Percentiles rank a stretch among this genome's conserved stretches.
Conservation (phyloP, 2,888 invertebrate species). For the Volucella inflata region DNA sequence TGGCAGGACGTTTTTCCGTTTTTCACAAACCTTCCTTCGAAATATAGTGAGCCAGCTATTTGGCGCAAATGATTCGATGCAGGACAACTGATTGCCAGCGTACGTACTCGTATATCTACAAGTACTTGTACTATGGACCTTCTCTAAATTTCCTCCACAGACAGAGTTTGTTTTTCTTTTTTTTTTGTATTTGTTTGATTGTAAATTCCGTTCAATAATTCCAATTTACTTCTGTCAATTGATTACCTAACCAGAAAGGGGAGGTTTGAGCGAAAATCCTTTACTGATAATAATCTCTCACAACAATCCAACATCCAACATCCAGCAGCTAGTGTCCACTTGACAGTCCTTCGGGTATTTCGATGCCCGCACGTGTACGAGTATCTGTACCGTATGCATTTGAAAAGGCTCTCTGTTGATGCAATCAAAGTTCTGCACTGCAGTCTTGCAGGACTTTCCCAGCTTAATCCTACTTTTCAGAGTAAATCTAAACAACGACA, state of each 20-base stretch:
- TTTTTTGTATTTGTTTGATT: slow-evolving; percentile 1
- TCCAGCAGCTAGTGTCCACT: too few species aligned
- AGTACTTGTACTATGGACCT: too few species aligned
- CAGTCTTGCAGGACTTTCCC: slow-evolving; percentile 38
- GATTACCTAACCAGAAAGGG: slow-evolving; percentile 34
- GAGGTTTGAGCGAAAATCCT: not conserved
- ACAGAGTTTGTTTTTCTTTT: not conserved
- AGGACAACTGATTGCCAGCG: slow-evolving; percentile 37
- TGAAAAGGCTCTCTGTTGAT: not conserved
- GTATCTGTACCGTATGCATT: not conserved
- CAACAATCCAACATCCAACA: not conserved
- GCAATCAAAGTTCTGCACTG: slow-evolving; percentile 51
- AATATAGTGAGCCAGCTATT: slow-evolving; percentile 32
- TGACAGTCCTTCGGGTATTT: not conserved
- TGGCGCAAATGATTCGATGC: slow-evolving; percentile 61
- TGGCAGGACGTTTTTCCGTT: slow-evolving; percentile 47
- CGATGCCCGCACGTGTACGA: not conserved
- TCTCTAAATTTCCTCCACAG: too few species aligned
- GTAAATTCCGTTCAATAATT: slow-evolving; percentile 48
- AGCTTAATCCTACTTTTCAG: slow-evolving; percentile 48
- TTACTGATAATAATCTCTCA: slow-evolving; percentile 18
- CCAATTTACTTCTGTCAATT: slow-evolving; percentile 47
- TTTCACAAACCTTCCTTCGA: slow-evolving; percentile 32
- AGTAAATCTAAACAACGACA: slow-evolving; percentile 42
- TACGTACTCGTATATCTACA: slow-evolving; percentile 6